A percentile compares a stretch with the other conserved stretches of the same genome.
phyloP scores from a whole-genome alignment of 2,888 invertebrate genomes.

The Macrosiphum euphorbiae region DNA sequence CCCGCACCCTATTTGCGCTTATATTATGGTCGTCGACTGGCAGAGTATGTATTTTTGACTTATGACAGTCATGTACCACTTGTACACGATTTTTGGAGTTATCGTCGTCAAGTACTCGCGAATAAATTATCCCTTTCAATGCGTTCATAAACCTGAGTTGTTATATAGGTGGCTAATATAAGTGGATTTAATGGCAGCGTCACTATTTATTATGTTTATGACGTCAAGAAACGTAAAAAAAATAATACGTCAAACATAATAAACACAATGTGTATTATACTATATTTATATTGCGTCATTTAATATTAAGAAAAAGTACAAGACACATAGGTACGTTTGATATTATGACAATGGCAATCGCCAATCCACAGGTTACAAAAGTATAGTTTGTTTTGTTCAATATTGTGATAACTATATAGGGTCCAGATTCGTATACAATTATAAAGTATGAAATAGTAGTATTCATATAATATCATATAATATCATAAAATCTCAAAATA shows the following conservation, averaged over 20 bases:
- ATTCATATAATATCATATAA: no score
- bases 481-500: neutral
- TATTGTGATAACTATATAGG: neutral
- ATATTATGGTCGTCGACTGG: neutral
- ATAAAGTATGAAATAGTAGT: neutral
- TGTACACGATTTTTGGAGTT: neutral
- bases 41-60: neutral
- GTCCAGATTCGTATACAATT: neutral
- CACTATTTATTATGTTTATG: neutral
- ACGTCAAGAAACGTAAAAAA: neutral
- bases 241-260: neutral
- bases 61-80: neutral
- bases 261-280: neutral
- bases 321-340: neutral
- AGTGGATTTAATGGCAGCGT: neutral
- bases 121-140: neutral
- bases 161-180: neutral
- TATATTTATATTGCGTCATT: neutral
- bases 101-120: neutral
- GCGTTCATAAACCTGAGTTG: neutral
- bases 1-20: neutral
- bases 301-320: neutral
- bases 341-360: neutral
- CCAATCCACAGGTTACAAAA: neutral
- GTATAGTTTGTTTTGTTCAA: neutral